These are phyloP conservation scores for Anastatus disparis DNA, from an alignment of 1,140 invertebrate species.

Conservation along the genomic window DNA sequence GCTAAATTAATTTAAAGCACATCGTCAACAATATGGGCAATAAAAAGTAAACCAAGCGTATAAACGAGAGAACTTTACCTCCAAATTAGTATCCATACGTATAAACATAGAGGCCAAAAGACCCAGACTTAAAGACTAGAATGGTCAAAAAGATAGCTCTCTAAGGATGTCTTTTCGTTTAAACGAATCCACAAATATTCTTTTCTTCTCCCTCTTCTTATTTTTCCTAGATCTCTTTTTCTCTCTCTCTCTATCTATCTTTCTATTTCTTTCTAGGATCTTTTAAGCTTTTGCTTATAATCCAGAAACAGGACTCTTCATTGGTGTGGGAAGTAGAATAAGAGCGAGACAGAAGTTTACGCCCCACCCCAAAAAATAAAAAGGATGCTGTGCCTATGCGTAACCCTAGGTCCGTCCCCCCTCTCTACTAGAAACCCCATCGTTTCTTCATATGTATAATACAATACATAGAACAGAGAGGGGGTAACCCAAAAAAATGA, in stretches of 20 bases:
- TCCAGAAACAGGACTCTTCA: constrained; percentile 24
- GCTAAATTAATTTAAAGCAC: constrained; percentile 33
- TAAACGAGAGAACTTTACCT: neutral
- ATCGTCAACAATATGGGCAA: constrained; percentile 11
- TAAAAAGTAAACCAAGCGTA: neutral
- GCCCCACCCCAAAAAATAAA: constrained; percentile 56
- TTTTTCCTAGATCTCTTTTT: neutral
- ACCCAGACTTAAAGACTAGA: neutral
- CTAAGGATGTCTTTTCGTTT: neutral
- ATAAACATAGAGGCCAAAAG: neutral
- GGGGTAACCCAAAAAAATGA: too few relatives aligned
- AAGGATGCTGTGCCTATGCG: constrained; percentile 28
- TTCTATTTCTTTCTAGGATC: constrained; percentile 16
- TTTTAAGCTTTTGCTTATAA: too few relatives aligned
- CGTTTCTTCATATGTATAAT: neutral
- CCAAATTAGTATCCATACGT: neutral
- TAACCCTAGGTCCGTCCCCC: constrained; percentile 55
- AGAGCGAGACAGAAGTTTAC: too few relatives aligned
- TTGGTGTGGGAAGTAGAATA: constrained; percentile 53
- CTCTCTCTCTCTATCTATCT: neutral
- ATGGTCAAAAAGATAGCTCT: neutral
- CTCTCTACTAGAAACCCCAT: constrained; percentile 47
- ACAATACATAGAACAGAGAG: too few relatives aligned
- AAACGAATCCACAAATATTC: constrained; percentile 5
- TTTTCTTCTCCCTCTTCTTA: constrained; percentile 2